Evolutionary conservation across 2,797 vertebrate genomes (phyloP), one percentile per base, ranked within the genome.

Genomic region (Poecilia wingei): DNA sequence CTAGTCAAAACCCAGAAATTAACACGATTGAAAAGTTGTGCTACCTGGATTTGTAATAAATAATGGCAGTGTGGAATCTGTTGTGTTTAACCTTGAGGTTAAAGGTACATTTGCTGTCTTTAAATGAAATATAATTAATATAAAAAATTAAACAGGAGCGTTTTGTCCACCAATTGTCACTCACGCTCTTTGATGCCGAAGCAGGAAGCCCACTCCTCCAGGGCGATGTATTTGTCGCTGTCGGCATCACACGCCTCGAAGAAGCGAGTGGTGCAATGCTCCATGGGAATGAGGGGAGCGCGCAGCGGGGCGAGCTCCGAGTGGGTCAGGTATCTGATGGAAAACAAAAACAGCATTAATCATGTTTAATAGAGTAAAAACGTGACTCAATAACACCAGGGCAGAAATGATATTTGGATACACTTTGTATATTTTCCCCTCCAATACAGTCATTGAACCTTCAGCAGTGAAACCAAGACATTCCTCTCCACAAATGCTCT

Each of bases 251-350:
- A 99, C 87, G 96, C 87, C 36, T 98, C 97, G 0, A 99, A 99
- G 96, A 99, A 99, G 92, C 96, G 97, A 39, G 97, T 99, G 95
- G 98, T 99, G 96, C 98, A 99, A 77, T 99, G 98, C 94, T 99
- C 98, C 98, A 99, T 99, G 95, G 98, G 98, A 80, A 99, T 98
- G 87, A 99, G 98, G 2, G 98, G 98, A 0, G 98, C 98, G 0
- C 98, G 97, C 87, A 99, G 97, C 0, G 98, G 98, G 78, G 98
- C 93, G 92, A 99, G 96, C 96, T 99, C 98, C 0, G 98, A 97
- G 96, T 99, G 98, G 87, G 98, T 98, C 94, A 99, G 96, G 92
- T 97, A 99, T 80, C 98, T 99, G 87, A 49, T 0, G 9, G 0
- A n/a, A 28, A 64, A 64, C 61, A 64, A 18, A 64, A 64, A 14